A percentile compares a stretch with the other conserved stretches of the same genome.
Conservation (phyloP, 2,888 invertebrate genomes). For the Melanostoma scalare region DNA sequence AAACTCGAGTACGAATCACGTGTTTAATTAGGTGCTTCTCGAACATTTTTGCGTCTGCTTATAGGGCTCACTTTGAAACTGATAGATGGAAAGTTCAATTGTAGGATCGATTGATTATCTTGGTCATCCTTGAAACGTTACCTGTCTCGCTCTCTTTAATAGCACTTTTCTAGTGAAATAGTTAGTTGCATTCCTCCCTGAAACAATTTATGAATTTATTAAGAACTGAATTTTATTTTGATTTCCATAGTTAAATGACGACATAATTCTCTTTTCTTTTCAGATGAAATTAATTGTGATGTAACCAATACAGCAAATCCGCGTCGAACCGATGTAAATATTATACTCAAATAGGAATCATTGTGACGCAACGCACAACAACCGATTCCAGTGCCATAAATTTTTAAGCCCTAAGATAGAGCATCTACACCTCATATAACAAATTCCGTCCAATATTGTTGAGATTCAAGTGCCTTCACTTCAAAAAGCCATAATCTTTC, state of each 20-base stretch:
- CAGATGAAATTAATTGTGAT: slow-evolving; percentile 63
- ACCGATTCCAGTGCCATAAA: slow-evolving; percentile 73
- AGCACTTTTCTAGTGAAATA: no score
- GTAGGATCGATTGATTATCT: no score
- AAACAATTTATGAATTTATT: not conserved
- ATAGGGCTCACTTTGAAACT: no score
- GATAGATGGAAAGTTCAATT: no score
- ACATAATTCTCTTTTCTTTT: slow-evolving; percentile 24
- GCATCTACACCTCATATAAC: slow-evolving; percentile 71
- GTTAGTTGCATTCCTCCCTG: no score
- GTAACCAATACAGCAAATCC: slow-evolving; percentile 54
- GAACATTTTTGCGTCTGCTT: no score
- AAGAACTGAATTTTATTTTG: not conserved
- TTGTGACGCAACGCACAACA: slow-evolving; percentile 34
- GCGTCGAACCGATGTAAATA: slow-evolving; percentile 60
- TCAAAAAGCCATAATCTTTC: slow-evolving; percentile 63
- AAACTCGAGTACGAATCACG: no score
- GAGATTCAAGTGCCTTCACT: slow-evolving; percentile 77
- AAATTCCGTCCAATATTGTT: slow-evolving; percentile 76
- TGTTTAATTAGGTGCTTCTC: no score
- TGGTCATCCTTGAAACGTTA: no score
- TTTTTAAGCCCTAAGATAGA: slow-evolving; percentile 68
- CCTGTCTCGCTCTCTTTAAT: no score
- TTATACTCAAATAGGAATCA: slow-evolving; percentile 55
- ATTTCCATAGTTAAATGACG: not conserved